Conservation (phyloP, 2,113 vertebrate genomes). For the Dryoscopus gambensis region DNA sequence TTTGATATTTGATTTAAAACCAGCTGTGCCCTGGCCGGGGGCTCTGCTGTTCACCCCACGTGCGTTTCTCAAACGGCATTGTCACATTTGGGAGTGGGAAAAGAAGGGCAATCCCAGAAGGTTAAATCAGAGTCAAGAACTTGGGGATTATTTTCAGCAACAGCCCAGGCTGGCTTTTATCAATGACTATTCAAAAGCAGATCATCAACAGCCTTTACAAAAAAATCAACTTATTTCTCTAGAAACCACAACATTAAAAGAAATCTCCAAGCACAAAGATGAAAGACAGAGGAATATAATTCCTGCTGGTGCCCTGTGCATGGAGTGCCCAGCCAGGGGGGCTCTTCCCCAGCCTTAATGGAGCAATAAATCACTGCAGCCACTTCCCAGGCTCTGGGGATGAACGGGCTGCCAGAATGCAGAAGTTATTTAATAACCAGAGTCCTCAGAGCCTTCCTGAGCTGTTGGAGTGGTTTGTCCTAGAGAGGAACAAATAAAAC, state of each 20-base stretch:
- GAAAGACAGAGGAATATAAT: neutral
- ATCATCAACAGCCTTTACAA: neutral
- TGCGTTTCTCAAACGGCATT: neutral
- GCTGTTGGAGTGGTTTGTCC: neutral
- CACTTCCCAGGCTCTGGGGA: neutral
- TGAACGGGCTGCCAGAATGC: neutral
- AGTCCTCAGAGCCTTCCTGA: neutral
- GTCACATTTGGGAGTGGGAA: neutral
- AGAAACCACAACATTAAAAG: neutral
- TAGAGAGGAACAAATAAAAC: neutral
- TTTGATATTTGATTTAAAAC: neutral
- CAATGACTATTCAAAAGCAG: neutral
- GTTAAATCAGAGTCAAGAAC: neutral
- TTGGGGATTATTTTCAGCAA: neutral
- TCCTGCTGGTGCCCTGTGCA: neutral
- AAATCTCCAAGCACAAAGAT: neutral
- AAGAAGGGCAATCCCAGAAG: neutral
- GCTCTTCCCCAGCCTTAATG: neutral
- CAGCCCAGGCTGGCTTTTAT: neutral
- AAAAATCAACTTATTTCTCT: neutral
- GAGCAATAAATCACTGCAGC: neutral
- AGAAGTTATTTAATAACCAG: neutral
- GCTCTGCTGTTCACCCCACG: neutral
- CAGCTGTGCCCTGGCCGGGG: neutral
- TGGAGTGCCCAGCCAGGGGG: neutral